Conservation (phyloP, 2,113 vertebrate genomes). For the Tichodroma muraria region DNA sequence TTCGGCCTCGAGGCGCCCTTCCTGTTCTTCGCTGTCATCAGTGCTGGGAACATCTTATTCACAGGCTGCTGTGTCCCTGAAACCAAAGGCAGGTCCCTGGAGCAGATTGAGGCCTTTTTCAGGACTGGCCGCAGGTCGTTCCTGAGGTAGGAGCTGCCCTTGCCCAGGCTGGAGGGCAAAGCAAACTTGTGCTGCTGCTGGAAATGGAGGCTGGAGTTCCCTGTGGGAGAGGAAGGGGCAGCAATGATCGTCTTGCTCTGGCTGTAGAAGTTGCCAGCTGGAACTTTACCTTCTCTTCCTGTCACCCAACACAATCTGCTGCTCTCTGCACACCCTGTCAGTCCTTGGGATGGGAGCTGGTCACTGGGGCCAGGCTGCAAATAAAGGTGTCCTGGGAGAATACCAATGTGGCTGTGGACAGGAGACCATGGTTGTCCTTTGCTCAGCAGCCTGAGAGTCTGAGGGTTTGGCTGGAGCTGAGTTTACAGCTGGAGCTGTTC, state of each 20-base stretch:
- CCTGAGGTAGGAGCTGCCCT: constrained; percentile 46
- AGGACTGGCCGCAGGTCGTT: constrained; percentile 67
- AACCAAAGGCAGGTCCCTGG: constrained; percentile 86
- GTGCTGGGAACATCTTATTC: constrained; percentile 81
- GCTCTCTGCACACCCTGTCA: not conserved
- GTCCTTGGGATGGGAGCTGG: not conserved
- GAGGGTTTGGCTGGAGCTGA: not conserved
- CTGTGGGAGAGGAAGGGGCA: not conserved
- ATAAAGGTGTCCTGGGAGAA: not conserved
- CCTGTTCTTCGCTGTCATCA: constrained; percentile 81
- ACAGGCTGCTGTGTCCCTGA: constrained; percentile 86
- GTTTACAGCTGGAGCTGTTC: not conserved
- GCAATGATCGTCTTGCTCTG: not conserved
- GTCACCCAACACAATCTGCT: not conserved
- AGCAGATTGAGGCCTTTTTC: constrained; percentile 93
- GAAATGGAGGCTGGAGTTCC: not conserved
- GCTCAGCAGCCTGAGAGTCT: not conserved
- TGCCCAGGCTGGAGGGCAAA: not conserved
- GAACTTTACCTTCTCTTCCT: not conserved
- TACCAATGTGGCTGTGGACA: not conserved
- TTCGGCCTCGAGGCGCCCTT: constrained; percentile 84
- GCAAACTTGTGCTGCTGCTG: not conserved
- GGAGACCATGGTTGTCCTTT: accelerated
- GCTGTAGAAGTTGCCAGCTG: not conserved
- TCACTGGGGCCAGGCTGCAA: not conserved